A percentile compares a stretch with the other conserved stretches of the same genome.
Evolutionary conservation across 2,888 invertebrate species (phyloP).

Genomic region (Diabrotica balteata): DNA sequence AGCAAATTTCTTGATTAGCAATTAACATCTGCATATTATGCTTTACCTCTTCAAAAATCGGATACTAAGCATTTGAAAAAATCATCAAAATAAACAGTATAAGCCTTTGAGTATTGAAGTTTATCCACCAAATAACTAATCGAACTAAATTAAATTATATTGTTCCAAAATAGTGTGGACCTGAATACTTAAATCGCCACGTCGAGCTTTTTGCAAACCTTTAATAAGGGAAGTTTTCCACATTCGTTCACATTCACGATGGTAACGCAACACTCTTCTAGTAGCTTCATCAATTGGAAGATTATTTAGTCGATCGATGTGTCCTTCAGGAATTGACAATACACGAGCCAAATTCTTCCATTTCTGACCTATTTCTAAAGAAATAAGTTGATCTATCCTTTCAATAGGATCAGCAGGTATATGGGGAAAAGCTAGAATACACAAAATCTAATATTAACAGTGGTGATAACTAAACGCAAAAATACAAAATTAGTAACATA

Average conservation of each 20-base stretch:
- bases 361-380: conserved; percentile 17
- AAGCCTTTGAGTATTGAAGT: no score
- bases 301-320: conserved; percentile 7
- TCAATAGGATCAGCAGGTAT: conserved; percentile 10
- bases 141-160: not conserved
- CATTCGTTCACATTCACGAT: not conserved
- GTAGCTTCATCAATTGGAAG: conserved; percentile 5
- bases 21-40: no score
- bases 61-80: no score
- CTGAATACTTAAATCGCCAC: conserved; percentile 13
- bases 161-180: conserved; percentile 9
- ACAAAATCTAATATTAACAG: not conserved
- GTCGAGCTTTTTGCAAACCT: conserved; percentile 5
- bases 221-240: conserved; percentile 14
- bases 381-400: conserved; percentile 9
- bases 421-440: conserved; percentile 8
- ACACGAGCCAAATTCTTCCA: conserved; percentile 16
- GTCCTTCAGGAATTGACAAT: conserved; percentile 12
- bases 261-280: conserved; percentile 14
- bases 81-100: no score
- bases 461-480: not conserved
- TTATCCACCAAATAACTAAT: no score
- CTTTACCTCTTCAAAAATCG: no score
- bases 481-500: no score
- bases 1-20: no score